phyloP scores from a whole-genome alignment of 2,797 vertebrate genomes.

The Erethizon dorsatum region DNA sequence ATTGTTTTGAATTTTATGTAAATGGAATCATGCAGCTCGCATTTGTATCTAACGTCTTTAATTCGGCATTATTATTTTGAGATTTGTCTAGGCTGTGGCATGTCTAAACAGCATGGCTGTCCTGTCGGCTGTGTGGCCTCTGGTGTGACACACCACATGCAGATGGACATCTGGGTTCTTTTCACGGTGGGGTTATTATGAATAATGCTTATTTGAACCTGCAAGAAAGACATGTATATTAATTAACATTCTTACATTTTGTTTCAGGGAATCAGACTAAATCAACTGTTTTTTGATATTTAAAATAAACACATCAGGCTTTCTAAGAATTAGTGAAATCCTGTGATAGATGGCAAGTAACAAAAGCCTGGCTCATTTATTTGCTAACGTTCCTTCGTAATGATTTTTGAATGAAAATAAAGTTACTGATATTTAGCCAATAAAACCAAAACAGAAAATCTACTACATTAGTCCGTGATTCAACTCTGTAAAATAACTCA shows the following conservation, averaged over 20 bases:
- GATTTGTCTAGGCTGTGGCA: not conserved
- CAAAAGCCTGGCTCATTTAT: not conserved
- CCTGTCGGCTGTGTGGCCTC: not conserved
- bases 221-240: not conserved
- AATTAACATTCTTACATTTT: not conserved
- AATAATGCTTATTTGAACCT: not conserved
- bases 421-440: not conserved
- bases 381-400: not conserved
- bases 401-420: not conserved
- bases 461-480: not conserved
- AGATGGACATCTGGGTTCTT: not conserved
- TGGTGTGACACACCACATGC: too few relatives aligned
- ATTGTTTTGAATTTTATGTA: constrained; percentile 1
- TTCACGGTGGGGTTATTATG: not conserved
- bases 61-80: not conserved
- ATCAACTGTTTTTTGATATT: not conserved
- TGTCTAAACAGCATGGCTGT: not conserved
- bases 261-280: not conserved
- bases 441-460: not conserved
- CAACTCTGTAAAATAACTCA: not conserved
- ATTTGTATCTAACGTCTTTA: not conserved
- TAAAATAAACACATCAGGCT: not conserved
- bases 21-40: not conserved
- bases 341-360: not conserved
- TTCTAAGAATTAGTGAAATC: not conserved